A percentile compares a stretch with the other conserved stretches of the same genome.
These are phyloP conservation scores for Agonum fuliginosum DNA, from an alignment of 2,888 invertebrate genomes.

Conservation along the genomic window DNA sequence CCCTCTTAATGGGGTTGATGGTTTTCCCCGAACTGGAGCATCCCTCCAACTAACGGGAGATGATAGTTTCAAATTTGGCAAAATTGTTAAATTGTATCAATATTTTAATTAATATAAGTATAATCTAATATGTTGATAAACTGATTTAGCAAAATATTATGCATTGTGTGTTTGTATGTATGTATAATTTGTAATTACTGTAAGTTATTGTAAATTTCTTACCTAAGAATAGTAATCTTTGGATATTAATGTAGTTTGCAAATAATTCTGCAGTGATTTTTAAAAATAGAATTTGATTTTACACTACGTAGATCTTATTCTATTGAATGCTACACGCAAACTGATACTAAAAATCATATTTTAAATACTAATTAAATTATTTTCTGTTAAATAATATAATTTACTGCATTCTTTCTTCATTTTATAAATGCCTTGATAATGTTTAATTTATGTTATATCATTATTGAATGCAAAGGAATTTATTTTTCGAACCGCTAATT, in stretches of 20 bases:
- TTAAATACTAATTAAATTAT: background rate
- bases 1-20: conserved; percentile 11
- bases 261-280: background rate
- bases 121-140: too few species aligned
- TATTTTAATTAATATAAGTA: conserved; percentile 3
- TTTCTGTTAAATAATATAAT: background rate
- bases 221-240: background rate
- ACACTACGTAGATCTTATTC: background rate
- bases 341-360: background rate
- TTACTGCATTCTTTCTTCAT: background rate
- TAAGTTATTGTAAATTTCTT: background rate
- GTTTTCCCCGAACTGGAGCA: background rate
- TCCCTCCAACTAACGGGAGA: background rate
- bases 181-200: background rate
- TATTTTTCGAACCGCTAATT: too few species aligned
- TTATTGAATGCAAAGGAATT: too few species aligned
- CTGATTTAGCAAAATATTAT: too few species aligned
- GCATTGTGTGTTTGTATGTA: too few species aligned
- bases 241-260: background rate
- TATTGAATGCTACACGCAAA: background rate
- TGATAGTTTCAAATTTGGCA: background rate
- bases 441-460: background rate
- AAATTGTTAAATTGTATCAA: too few species aligned
- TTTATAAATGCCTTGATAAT: background rate
- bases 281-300: background rate